Conservation (phyloP, 2,113 vertebrate genomes). For the Tylochromis polylepis region DNA sequence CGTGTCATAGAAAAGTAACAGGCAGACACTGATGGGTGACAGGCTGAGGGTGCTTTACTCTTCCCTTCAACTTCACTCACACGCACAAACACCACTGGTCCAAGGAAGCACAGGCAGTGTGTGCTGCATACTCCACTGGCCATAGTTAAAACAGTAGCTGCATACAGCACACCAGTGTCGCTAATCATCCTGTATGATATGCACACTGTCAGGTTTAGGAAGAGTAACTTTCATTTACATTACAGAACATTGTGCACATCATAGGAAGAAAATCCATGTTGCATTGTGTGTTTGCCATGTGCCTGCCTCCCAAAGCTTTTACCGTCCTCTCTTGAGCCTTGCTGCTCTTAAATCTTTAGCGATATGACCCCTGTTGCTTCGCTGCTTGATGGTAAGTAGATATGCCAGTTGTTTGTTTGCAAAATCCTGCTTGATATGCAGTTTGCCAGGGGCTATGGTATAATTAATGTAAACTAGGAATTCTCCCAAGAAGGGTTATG, state of each 20-base stretch:
- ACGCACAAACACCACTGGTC: constrained; percentile 4
- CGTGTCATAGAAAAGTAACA: constrained; percentile 68
- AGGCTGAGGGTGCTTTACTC: constrained; percentile 38
- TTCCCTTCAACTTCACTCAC: constrained; percentile 34
- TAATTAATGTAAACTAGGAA: constrained; percentile 79
- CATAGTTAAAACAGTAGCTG: neutral
- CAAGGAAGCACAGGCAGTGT: neutral
- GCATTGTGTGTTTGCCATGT: neutral
- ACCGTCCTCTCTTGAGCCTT: constrained; percentile 22
- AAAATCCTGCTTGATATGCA: constrained; percentile 74
- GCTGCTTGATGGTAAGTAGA: constrained; percentile 70
- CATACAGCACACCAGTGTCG: neutral
- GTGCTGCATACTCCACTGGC: neutral
- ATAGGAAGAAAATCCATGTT: neutral
- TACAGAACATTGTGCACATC: neutral
- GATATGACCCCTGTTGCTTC: constrained; percentile 52
- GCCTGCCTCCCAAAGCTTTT: neutral
- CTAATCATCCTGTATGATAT: neutral
- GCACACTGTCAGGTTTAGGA: neutral
- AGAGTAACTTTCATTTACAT: neutral
- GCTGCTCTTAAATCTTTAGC: constrained; percentile 49
- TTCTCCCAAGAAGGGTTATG: constrained; percentile 70
- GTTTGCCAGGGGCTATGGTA: constrained; percentile 74
- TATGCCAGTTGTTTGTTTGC: constrained; percentile 75
- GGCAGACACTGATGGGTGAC: constrained; percentile 60